Evolutionary conservation across 2,797 vertebrate genomes (phyloP).

Genomic region (Sebastes baramenuke): DNA sequence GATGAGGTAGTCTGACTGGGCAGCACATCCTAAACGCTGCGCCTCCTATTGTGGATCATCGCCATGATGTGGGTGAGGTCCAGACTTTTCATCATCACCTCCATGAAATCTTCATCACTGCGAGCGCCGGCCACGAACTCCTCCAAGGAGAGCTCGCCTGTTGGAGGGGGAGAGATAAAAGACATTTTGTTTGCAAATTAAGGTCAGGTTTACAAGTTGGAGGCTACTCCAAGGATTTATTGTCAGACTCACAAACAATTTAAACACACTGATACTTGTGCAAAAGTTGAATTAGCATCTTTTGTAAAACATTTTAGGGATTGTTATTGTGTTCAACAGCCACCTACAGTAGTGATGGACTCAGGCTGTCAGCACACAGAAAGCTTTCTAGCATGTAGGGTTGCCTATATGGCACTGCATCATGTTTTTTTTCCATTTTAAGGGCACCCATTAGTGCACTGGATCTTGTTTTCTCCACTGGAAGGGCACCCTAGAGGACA

Average conservation of each 20-base stretch:
- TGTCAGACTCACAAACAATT: rapidly evolving
- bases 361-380: too few species aligned
- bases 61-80: conserved; percentile 90
- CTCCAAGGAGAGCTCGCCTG: conserved; percentile 91
- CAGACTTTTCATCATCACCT: conserved; percentile 93
- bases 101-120: conserved; percentile 90
- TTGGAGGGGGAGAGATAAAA: not conserved
- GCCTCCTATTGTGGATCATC: conserved; percentile 89
- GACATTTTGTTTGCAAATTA: not conserved
- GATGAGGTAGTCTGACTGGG: conserved; percentile 52
- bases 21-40: conserved; percentile 79
- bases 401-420: too few species aligned
- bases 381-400: too few species aligned
- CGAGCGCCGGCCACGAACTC: conserved; percentile 91
- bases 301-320: not conserved
- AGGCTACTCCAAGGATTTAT: not conserved
- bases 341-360: not conserved
- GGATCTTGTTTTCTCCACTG: too few species aligned
- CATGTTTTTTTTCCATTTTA: too few species aligned
- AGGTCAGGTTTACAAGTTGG: not conserved
- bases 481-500: too few species aligned
- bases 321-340: not conserved
- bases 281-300: not conserved
- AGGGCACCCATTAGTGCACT: too few species aligned
- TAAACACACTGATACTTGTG: not conserved